Evolutionary conservation across 2,888 invertebrate genomes (phyloP), one percentile per base, ranked within the genome.

Genomic region (Eupithecia abbreviata): DNA sequence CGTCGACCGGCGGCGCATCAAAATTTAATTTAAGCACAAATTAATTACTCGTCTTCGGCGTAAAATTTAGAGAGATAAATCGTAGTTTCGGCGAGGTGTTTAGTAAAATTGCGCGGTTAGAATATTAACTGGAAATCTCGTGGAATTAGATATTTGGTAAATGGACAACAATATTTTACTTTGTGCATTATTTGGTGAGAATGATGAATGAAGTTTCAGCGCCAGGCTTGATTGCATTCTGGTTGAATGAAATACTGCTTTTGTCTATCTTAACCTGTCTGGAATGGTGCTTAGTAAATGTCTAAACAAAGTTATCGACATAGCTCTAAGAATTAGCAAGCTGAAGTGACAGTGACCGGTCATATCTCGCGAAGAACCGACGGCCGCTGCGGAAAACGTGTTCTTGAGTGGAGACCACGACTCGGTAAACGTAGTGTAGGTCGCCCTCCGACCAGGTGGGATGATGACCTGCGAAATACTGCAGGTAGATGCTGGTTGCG

Each of bases 11-110:
- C 75, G 78, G 74, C 76, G 78, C 80, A 82, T 84, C 84, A 85
- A 86, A 86, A 87, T 87, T 86, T 85, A 86, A 87, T 87, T 84
- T 85, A 82, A 80, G 79, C 80, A 74, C 80, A 81, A 82, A 83
- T 83, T 85, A 86, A 87, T 84, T 79, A 79, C 80, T 76, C 47
- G 74, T 80, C 74, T 78, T 76, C 7, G 73, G 77, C 70, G 58
- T 66, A 71, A 79, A 81, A 79, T 82, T 77, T 70, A 62, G 73
- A 49, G 76, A 74, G 76, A 74, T 77, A 77, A 80, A 79, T 77
- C 62, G 71, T 79, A 58, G 77, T 78, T 74, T 68, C 65, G 41
- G 76, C 72, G 45, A 77, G 74, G 76, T 71, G 67, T 76, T 77
- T 58, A 74, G 49, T 58, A 74, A 76, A 79, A 70, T 72, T 49